Base-by-base conservation (phyloP, 1,140 invertebrate genomes). In the Leucophenga varia region DNA sequence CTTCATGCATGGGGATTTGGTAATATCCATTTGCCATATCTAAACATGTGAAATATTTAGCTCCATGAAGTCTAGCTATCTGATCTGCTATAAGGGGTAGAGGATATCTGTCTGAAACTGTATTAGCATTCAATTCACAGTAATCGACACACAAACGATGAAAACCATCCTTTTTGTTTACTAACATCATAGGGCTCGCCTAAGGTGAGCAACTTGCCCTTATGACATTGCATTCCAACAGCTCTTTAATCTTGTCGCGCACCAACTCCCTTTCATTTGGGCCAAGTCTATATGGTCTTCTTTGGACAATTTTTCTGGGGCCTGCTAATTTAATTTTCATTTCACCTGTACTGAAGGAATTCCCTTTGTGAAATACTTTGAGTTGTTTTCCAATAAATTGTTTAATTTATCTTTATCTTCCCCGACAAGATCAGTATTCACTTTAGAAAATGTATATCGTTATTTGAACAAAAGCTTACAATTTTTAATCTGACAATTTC, bases 401-500 rank as follows among this genome's bases (percentile, higher is more conserved):
- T 39, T 18, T 42, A 46, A 51, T 35, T 42, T 36, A 28, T 46
- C 43, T 46, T 22, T 37, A 28, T 51, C 49, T 32, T 41, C 22
- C 10, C 20, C 35, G 21, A 35, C 32, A 22, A 52, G 32, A 41
- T 52, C 43, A 47, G 44, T 52, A 43, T 43, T 40, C 13, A 52
- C 20, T 17, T 52, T 16, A 35, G 2, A 41, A 38, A 52, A 43
- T 36, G 18, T 40, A n/a, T n/a, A 2, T 32, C 38, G 21, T 18
- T 7, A 40, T 40, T 45, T 25, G 36, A 18, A 43, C 28, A 47
- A 32, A 30, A 31, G 13, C 17, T 51, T 31, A 51, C 20, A 34
- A 19, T 20, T 47, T 54, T 54, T 42, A 31, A 25, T 50, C 38
- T 43, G 6, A 50, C 2, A 43, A 54, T 50, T 46, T 54, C 38